Percentiles rank a stretch among this genome's conserved stretches.
These are phyloP conservation scores for Gadopsis bispinosus DNA, from an alignment of 2,797 vertebrate genomes.

Conservation along the genomic window DNA sequence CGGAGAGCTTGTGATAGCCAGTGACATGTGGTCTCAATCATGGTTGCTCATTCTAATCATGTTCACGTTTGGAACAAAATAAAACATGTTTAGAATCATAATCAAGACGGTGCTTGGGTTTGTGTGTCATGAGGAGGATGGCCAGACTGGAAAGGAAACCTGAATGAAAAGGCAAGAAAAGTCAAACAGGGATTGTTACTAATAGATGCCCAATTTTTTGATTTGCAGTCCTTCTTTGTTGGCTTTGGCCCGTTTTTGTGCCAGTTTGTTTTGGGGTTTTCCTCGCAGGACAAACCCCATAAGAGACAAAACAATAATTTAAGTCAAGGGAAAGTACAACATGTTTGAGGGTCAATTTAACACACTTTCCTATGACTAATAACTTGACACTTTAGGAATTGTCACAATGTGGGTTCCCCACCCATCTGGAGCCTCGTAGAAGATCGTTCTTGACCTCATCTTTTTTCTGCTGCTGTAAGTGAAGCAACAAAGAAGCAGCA, in stretches of 20 bases:
- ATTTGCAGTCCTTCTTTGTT: conserved; percentile 1
- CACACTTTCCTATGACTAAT: conserved; percentile 21
- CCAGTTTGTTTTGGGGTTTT: conserved; percentile 35
- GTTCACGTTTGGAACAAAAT: conserved; percentile 23
- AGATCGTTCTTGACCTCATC: neutral
- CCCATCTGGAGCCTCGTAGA: neutral
- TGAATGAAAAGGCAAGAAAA: conserved; percentile 24
- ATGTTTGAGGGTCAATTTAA: conserved; percentile 25
- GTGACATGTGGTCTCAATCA: conserved; percentile 59
- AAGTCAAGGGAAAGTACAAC: neutral
- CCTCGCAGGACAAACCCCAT: neutral
- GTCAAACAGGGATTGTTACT: neutral
- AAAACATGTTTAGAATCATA: neutral
- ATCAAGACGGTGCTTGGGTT: conserved; percentile 38
- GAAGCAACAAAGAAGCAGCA: conserved; percentile 10
- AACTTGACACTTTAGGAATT: conserved; percentile 16
- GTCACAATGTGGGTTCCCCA: neutral
- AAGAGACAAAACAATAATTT: conserved; percentile 21
- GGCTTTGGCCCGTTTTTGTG: conserved; percentile 15
- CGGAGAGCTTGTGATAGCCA: conserved; percentile 30
- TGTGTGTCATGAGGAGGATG: conserved; percentile 6
- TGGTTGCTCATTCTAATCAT: conserved; percentile 33
- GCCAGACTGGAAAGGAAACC: neutral
- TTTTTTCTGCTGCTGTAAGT: neutral
- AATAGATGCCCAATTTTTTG: neutral